Evolutionary conservation across 2,113 vertebrate species (phyloP).

Genomic region (Zootoca vivipara): DNA sequence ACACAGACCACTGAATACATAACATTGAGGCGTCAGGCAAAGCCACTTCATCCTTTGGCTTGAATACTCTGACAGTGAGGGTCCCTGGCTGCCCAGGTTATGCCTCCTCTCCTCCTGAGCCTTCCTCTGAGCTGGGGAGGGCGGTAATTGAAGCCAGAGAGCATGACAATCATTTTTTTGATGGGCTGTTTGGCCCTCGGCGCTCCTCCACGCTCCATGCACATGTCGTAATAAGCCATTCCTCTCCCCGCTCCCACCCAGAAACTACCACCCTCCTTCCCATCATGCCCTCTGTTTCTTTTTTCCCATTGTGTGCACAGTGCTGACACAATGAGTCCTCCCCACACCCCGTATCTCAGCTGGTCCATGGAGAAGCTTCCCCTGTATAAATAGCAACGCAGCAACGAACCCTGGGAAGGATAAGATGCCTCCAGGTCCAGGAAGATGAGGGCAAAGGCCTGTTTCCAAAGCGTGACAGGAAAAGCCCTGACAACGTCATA

Average conservation of each 20-base stretch:
- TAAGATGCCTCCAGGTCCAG: conserved; percentile 2
- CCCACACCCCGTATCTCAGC: background rate
- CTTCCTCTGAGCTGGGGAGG: too few species aligned
- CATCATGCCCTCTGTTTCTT: background rate
- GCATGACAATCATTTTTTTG: too few species aligned
- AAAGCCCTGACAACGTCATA: conserved; percentile 30
- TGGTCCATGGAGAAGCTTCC: background rate
- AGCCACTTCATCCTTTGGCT: too few species aligned
- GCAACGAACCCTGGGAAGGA: background rate
- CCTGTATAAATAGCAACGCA: background rate
- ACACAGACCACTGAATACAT: too few species aligned
- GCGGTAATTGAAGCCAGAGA: too few species aligned
- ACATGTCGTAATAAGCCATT: background rate
- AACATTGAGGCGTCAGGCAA: too few species aligned
- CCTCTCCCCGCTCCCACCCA: background rate
- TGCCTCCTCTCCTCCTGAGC: too few species aligned
- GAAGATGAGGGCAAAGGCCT: conserved; percentile 23
- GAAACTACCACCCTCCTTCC: background rate
- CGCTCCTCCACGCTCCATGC: background rate
- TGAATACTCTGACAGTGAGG: too few species aligned
- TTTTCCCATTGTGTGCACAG: background rate
- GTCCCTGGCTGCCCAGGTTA: too few species aligned
- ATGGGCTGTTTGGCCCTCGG: background rate
- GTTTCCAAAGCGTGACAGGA: conserved; percentile 17
- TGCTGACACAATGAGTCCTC: background rate